A percentile compares a stretch with the other conserved stretches of the same genome.
Conservation (phyloP, 2,113 vertebrate species). For the Lasiurus cinereus region DNA sequence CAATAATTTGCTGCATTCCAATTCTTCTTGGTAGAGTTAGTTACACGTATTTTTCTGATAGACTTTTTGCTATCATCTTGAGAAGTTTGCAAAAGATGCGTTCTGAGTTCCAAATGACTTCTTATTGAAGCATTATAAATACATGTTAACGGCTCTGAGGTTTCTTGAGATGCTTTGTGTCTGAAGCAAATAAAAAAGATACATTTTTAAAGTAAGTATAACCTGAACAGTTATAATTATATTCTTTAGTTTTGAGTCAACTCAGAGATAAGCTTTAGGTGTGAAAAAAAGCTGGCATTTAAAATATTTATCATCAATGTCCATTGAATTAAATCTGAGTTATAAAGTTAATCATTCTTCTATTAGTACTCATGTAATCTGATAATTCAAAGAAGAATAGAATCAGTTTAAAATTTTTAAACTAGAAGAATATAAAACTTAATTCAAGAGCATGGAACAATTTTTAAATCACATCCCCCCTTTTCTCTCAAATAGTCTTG, state of each 20-base stretch:
- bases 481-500: not conserved
- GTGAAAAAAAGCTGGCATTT: not conserved
- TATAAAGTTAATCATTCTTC: no score
- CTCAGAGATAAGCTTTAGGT: not conserved
- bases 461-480: not conserved
- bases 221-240: not conserved
- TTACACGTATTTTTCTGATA: constrained; percentile 89
- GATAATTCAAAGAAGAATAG: not conserved
- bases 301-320: constrained; percentile 23
- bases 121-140: constrained; percentile 88
- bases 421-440: not conserved
- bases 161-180: constrained; percentile 93
- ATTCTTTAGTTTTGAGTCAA: constrained; percentile 24
- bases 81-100: no score
- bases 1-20: constrained; percentile 89
- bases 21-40: constrained; percentile 92
- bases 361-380: no score
- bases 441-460: not conserved
- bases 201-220: not conserved
- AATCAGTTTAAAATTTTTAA: not conserved
- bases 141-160: constrained; percentile 91
- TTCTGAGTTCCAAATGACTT: constrained; percentile 90
- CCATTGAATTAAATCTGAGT: no score
- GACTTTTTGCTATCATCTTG: no score
- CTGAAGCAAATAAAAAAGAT: constrained; percentile 81